Percentiles rank a stretch among this genome's conserved stretches.
Conservation (phyloP, 35 echinoderm and acorn worm species). For the Eucidaris tribuloides region DNA sequence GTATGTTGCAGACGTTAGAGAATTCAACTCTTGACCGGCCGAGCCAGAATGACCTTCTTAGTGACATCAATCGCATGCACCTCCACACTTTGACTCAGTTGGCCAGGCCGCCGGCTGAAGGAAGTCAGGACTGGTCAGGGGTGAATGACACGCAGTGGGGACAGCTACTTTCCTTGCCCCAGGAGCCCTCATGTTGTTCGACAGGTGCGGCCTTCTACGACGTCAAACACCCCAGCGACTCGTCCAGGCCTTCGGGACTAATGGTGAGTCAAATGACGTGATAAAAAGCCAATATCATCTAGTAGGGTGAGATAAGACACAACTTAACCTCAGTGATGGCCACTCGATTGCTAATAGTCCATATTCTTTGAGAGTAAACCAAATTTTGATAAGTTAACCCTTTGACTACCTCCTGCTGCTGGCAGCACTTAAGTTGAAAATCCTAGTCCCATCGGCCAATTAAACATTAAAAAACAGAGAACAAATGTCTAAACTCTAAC, state of each 20-base stretch:
- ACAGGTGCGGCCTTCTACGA: constrained; percentile 2
- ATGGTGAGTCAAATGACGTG: constrained; percentile 19
- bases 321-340: too few species aligned
- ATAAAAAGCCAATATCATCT: too few species aligned
- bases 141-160: not conserved
- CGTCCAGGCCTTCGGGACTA: not conserved
- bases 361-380: too few species aligned
- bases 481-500: too few species aligned
- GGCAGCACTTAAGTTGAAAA: too few species aligned
- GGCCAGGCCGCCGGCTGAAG: not conserved
- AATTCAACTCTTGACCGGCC: not conserved
- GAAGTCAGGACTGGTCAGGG: not conserved
- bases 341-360: too few species aligned
- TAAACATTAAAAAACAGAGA: too few species aligned
- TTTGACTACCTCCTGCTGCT: too few species aligned
- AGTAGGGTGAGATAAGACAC: too few species aligned
- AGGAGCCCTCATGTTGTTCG: constrained; percentile 3
- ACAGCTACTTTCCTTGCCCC: not conserved
- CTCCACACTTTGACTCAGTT: not conserved
- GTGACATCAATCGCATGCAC: not conserved
- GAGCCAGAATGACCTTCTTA: not conserved
- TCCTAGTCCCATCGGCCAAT: too few species aligned
- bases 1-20: not conserved
- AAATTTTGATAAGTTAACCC: too few species aligned
- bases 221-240: not conserved